Evolutionary conservation across 30 jellyfish, hydroid and myxozoan species (phyloP), one percentile per base, ranked within the genome.

Genomic region (Aurelia sp.): DNA sequence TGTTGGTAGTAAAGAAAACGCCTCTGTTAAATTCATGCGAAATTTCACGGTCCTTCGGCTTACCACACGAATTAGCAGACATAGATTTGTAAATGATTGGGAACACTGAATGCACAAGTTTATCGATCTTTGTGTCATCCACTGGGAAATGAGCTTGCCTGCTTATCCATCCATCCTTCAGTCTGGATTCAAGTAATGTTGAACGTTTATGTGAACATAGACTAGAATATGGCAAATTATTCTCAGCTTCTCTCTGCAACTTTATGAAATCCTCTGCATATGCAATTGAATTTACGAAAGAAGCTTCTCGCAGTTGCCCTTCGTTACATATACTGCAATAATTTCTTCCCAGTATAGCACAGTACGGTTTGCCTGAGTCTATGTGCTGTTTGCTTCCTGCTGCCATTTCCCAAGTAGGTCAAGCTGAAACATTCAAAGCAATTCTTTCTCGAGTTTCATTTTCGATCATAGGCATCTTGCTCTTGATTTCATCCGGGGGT

Each of bases 241-340:
- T 21, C 13, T 12, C 33, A 0, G 35, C 6, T n/a, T 59, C 69
- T 6, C 33, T n/a, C 13, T n/a, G 33, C 33, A 18, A 21, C 6
- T 15, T 21, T 18, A 59, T 59, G 33, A 59, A 11, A 21, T 59
- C 7, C 23, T 59, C 69, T 15, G 35, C 69, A 18, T 59, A 35
- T 6, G 23, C 33, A 18, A 59, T 59, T n/a, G 69, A 59, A 18
- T 12, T 59, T 59, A 21, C 33, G 69, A 13, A 59, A 13, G 69
- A 59, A 18, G 69, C 69, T 59, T 59, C 69, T 59, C 69, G 23
- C 69, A 59, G 30, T 21, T 5, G 33, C 16, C 69, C 69, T 59
- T 59, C 69, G 69, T n/a, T 59, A 59, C 69, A 59, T 59, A 4
- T 18, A 18, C 23, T 59, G 33, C 69, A 59, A 59, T 4, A 59